Percentiles rank a stretch among this genome's conserved stretches.
Conservation (phyloP, 2,113 vertebrate species). For the Leptocoma aspasia region DNA sequence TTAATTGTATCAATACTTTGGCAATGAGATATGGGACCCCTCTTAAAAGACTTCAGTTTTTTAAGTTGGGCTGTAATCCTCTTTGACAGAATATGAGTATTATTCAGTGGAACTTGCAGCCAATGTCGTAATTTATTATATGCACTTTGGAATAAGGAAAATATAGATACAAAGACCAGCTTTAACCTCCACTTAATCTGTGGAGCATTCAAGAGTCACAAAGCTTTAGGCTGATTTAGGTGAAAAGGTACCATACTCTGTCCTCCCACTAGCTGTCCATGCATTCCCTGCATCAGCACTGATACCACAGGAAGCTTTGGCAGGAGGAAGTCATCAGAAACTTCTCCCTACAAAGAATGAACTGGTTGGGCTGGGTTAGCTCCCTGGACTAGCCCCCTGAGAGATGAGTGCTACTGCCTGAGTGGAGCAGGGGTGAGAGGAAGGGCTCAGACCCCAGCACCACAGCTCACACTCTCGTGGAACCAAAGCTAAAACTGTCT, state of each 20-base stretch:
- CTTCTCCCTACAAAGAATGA: neutral
- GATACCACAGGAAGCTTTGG: neutral
- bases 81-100: constrained; percentile 18
- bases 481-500: no score
- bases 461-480: neutral
- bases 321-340: neutral
- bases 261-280: neutral
- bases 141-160: neutral
- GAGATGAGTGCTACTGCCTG: neutral
- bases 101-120: neutral
- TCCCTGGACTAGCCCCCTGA: neutral
- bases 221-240: neutral
- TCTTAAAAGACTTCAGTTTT: constrained; percentile 56
- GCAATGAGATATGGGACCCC: neutral
- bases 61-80: constrained; percentile 17
- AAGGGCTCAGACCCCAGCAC: neutral
- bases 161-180: neutral
- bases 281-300: neutral
- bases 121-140: neutral
- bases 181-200: neutral
- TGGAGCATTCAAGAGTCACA: neutral
- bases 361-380: neutral
- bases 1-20: constrained; percentile 45
- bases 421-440: neutral
- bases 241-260: neutral